These are phyloP conservation scores for Calliphora vomitoria DNA, from an alignment of 2,888 invertebrate genomes.

Conservation along the genomic window DNA sequence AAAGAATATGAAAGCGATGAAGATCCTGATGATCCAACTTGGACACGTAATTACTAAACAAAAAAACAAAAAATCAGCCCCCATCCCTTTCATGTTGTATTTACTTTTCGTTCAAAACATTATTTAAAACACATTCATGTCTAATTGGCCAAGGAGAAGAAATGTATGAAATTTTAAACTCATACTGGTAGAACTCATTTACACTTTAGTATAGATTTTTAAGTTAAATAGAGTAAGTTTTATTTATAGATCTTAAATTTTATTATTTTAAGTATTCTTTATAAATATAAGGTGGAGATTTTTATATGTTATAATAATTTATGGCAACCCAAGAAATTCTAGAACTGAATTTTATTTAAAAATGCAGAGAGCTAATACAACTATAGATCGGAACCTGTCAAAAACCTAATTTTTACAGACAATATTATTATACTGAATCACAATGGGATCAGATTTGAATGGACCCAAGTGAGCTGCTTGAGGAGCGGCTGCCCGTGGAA, in stretches of 20 bases:
- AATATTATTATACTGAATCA: too few species aligned
- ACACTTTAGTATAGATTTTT: slow-evolving; percentile 60
- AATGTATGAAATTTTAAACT: slow-evolving; percentile 21
- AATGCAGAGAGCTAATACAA: too few species aligned
- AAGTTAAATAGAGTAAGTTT: slow-evolving; percentile 60
- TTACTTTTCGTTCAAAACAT: slow-evolving; percentile 8
- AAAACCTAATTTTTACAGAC: too few species aligned
- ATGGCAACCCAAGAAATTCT: neutral
- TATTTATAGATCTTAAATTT: neutral
- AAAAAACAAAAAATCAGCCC: slow-evolving; percentile 27
- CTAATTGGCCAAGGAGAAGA: slow-evolving; percentile 8
- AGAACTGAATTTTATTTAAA: too few species aligned
- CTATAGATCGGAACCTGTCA: too few species aligned
- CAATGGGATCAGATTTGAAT: too few species aligned
- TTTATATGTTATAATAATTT: neutral
- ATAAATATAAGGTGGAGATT: neutral
- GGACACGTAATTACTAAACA: slow-evolving; percentile 84
- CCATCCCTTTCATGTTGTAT: neutral
- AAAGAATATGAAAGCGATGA: slow-evolving; percentile 86
- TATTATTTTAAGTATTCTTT: neutral
- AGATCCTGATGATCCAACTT: slow-evolving; percentile 83
- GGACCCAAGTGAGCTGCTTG: too few species aligned
- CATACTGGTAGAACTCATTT: slow-evolving; percentile 26
- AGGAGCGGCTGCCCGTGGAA: too few species aligned
- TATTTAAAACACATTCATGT: slow-evolving; percentile 2